Percentiles rank a stretch among this genome's conserved stretches.
These are phyloP conservation scores for Nemopilema nomurai DNA, from an alignment of 30 jellyfish, hydroid and myxozoan genomes.

Conservation along the genomic window DNA sequence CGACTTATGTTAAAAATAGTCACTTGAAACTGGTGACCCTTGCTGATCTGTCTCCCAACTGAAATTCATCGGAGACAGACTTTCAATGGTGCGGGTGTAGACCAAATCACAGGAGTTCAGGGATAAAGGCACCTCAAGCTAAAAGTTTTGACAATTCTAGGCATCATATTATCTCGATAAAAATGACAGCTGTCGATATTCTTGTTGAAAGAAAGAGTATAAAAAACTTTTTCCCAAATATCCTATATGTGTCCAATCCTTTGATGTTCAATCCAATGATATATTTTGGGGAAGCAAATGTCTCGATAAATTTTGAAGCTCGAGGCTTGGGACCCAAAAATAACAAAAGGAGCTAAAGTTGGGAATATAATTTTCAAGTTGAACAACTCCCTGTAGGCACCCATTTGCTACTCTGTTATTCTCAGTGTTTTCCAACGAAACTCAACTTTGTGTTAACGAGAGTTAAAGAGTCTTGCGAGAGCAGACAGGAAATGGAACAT, in stretches of 20 bases:
- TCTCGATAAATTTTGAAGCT: too few relatives aligned
- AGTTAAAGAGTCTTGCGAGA: not conserved
- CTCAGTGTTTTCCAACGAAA: too few relatives aligned
- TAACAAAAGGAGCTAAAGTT: too few relatives aligned
- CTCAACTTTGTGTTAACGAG: too few relatives aligned
- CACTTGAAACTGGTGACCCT: conserved; percentile 26
- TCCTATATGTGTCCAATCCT: too few relatives aligned
- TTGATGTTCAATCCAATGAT: too few relatives aligned
- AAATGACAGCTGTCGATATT: not conserved
- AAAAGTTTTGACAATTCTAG: not conserved
- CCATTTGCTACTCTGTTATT: not conserved
- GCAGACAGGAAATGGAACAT: not conserved
- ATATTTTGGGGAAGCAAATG: too few relatives aligned
- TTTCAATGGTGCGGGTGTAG: not conserved
- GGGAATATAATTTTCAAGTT: too few relatives aligned
- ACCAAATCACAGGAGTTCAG: not conserved
- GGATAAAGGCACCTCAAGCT: not conserved
- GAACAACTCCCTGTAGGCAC: too few relatives aligned
- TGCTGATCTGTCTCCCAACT: not conserved
- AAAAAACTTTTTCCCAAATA: not conserved
- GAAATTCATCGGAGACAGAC: not conserved
- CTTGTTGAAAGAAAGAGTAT: not conserved
- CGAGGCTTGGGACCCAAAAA: too few relatives aligned
- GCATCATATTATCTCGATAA: not conserved
- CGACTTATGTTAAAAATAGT: conserved; percentile 52